Percentiles rank a stretch among this genome's conserved stretches.
phyloP scores from a whole-genome alignment of 2,113 vertebrate genomes.

The Brachypodius melanocephalos region DNA sequence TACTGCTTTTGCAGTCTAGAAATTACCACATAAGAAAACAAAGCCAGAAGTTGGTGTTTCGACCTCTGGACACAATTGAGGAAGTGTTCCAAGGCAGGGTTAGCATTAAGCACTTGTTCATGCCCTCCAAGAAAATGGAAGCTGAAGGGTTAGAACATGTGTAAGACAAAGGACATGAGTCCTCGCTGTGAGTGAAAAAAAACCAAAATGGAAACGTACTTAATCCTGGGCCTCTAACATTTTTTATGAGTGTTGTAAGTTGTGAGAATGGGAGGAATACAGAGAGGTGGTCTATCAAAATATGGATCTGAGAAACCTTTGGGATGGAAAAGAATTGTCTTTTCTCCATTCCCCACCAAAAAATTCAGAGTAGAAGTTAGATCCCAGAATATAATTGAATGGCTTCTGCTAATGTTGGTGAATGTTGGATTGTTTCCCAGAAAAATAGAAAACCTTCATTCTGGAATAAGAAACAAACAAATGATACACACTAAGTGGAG shows the following conservation, averaged over 20 bases:
- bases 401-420: neutral
- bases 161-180: neutral
- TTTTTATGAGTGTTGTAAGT: neutral
- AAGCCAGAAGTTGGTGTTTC: neutral
- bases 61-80: neutral
- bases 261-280: neutral
- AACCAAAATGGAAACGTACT: neutral
- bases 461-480: neutral
- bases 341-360: neutral
- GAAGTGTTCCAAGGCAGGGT: neutral
- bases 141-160: neutral
- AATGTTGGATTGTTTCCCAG: neutral
- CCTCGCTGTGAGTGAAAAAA: neutral
- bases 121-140: neutral
- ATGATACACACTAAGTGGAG: neutral
- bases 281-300: neutral
- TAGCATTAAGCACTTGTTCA: neutral
- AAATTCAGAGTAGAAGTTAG: neutral
- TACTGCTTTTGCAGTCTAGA: neutral
- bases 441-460: neutral
- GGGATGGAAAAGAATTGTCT: neutral
- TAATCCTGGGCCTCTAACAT: neutral
- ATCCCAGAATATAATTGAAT: neutral
- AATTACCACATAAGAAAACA: neutral
- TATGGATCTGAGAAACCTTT: neutral